Conservation (phyloP, 1,140 invertebrate genomes). For the Pteromalus puparum region DNA sequence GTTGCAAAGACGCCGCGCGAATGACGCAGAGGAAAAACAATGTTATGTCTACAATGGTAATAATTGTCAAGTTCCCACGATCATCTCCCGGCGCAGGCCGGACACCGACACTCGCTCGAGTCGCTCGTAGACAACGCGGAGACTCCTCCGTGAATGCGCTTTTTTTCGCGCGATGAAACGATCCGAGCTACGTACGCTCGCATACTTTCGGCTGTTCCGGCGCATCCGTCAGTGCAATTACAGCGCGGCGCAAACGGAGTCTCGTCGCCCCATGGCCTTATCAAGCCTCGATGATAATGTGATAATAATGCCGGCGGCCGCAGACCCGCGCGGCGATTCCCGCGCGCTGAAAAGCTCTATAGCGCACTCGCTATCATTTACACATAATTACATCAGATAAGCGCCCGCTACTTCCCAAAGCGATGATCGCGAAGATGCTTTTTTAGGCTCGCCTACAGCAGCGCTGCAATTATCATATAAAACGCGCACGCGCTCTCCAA, state of each 20-base stretch:
- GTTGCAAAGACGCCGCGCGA: slow-evolving; percentile 53
- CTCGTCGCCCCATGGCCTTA: no score
- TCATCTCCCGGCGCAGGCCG: background rate
- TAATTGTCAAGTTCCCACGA: slow-evolving; percentile 70
- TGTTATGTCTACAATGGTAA: slow-evolving; percentile 67
- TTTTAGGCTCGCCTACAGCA: no score
- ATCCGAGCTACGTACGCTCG: background rate
- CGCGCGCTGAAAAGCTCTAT: background rate
- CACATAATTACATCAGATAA: slow-evolving; percentile 1
- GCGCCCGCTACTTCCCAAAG: background rate
- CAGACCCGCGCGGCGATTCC: background rate
- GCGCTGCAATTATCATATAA: no score
- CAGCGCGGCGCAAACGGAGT: no score
- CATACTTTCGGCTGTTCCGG: background rate
- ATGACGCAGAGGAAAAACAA: slow-evolving; percentile 68
- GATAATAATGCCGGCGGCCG: no score
- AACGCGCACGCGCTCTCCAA: no score
- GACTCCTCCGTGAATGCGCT: no score
- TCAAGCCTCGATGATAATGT: no score
- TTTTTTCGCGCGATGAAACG: no score
- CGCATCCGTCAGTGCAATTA: background rate
- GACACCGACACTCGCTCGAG: background rate
- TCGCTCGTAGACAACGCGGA: no score
- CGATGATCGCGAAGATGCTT: background rate
- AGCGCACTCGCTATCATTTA: slow-evolving; percentile 8